phyloP scores from a whole-genome alignment of 2,888 invertebrate genomes.

The Lasioglossum villosulum region DNA sequence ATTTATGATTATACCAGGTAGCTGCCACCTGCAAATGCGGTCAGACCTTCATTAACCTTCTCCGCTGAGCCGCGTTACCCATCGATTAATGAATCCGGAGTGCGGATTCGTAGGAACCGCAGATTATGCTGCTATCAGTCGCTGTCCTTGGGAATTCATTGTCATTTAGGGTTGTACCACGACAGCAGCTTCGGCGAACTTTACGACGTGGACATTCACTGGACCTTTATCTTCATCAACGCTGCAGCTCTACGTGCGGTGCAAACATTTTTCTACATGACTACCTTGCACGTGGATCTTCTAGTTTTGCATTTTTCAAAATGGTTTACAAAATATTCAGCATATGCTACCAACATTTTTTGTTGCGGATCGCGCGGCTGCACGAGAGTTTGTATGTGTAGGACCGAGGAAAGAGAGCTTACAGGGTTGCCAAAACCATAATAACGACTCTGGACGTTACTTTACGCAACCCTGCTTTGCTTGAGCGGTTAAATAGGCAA shows the following conservation, averaged over 20 bases:
- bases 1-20: slow-evolving; percentile 73
- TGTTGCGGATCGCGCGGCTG: too few relatives aligned
- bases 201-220: background rate
- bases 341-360: too few relatives aligned
- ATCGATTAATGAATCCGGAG: background rate
- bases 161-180: background rate
- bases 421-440: too few relatives aligned
- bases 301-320: too few relatives aligned
- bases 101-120: background rate
- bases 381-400: too few relatives aligned
- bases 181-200: background rate
- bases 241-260: background rate
- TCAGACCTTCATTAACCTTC: slow-evolving; percentile 52
- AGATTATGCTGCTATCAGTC: background rate
- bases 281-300: too few relatives aligned
- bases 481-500: too few relatives aligned
- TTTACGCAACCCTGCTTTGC: too few relatives aligned
- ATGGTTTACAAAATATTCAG: too few relatives aligned
- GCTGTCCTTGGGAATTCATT: background rate
- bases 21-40: slow-evolving; percentile 33
- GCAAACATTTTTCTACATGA: too few relatives aligned
- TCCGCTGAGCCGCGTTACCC: background rate
- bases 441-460: too few relatives aligned
- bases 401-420: too few relatives aligned
- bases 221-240: background rate